A percentile compares a stretch with the other conserved stretches of the same genome.
Evolutionary conservation across 2,113 vertebrate species (phyloP).

Genomic region (Siniperca knerii): DNA sequence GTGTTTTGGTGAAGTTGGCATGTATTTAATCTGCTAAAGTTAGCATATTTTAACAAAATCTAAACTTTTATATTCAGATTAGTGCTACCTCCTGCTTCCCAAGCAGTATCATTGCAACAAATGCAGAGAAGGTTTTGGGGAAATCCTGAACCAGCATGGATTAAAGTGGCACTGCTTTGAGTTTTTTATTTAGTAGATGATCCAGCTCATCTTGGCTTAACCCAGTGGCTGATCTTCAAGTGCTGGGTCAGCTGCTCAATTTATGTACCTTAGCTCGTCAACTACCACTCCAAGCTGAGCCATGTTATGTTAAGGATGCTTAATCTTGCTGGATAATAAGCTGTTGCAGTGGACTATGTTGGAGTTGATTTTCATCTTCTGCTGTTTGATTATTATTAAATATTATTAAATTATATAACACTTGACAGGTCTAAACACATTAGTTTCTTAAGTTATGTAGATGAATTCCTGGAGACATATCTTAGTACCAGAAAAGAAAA

Average conservation of each 20-base stretch:
- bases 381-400: no score
- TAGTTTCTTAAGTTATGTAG: no score
- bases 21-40: not conserved
- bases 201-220: not conserved
- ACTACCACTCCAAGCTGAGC: not conserved
- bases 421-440: no score
- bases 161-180: not conserved
- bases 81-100: not conserved
- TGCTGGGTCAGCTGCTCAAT: not conserved
- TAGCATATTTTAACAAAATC: not conserved
- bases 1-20: not conserved
- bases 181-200: not conserved
- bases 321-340: constrained; percentile 21
- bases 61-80: not conserved
- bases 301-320: not conserved
- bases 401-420: no score
- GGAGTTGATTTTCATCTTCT: constrained; percentile 6
- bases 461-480: not conserved
- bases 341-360: not conserved
- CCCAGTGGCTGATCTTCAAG: not conserved
- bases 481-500: not conserved
- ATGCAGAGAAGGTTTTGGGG: not conserved
- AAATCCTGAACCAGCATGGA: not conserved
- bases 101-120: not conserved
- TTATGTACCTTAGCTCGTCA: constrained; percentile 15